Base-by-base conservation (phyloP, 1,140 invertebrate genomes). In the Macrotrachela quadricornifera region DNA sequence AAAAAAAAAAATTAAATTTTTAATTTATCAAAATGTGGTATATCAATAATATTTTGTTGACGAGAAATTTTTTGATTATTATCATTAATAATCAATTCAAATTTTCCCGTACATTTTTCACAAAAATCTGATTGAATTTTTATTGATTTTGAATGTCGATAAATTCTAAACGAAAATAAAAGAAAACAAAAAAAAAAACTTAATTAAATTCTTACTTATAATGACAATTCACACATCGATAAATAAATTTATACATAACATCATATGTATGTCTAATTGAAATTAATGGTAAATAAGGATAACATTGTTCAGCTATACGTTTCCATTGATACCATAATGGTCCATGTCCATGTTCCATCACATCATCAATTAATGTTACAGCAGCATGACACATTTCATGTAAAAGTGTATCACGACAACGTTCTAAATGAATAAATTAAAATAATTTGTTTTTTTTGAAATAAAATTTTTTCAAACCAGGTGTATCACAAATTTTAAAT, bases 301-400 rank as follows among this genome's bases (percentile, higher is more conserved):
- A 42, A 13, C 2, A 14, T 42, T 42, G 2, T 15, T 14, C 15
- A 14, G 40, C 40, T 42, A 14, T 42, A 13, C 1, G 10, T 6
- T 2, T 42, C 84, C 85, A 91, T 58, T 73, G 72, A 68, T 79
- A 81, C 85, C 85, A 91, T 47, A 76, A 73, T 0, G 74, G 73
- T 13, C 85, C 85, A 66, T 91, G 85, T 9, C 81, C 80, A 62
- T 79, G 79, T 4, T 72, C 74, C 15, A 47, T 54, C 48, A 79
- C 66, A 4, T 70, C 72, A 62, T 85, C 79, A n/a, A 87, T 73
- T 2, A 87, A 62, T 81, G 82, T 88, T 0, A 80, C 76, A 50
- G 84, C 85, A 6, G 84, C 84, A 71, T 91, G 86, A 60, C 85
- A 90, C 68, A 90, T 69, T 68, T 90, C 85, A 66, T 90, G 85